Base-by-base conservation (phyloP, 2,888 invertebrate species). In the Drosophila dives region DNA sequence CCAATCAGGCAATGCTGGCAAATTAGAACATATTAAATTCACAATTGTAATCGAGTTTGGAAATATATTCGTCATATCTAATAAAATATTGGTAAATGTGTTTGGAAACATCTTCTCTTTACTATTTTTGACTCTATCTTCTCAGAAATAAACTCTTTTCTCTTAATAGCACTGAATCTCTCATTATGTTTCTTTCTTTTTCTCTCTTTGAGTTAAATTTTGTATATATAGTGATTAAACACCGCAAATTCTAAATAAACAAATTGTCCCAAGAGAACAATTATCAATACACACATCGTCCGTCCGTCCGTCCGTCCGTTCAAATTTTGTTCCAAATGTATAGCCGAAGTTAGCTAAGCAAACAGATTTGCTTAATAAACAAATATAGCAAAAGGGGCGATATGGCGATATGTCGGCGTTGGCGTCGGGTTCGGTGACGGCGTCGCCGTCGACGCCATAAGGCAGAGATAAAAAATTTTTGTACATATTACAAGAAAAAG, bases 351-450 rank as follows among this genome's bases (percentile, higher is more conserved):
- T 65, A 63, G 62, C 64, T 63, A 63, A 63, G 62, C 70, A 75
- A 75, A 78, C 72, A 75, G 58, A 77, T 72, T 68, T 63, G 65
- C 50, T 78, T 65, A 72, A 67, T 79, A 78, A 75, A 75, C 67
- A 78, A 79, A 79, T 65, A 67, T 29, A 17, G 53, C 20, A 48
- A 61, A 15, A 45, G 45, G 8, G 45, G 20, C 70, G 63, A 56
- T 72, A 68, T 65, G 60, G 50, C 72, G 69, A 10, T 61, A 45
- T 45, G 38, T 38, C 38, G 67, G 51, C 71, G 54, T 17, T 53
- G 64, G 34, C 38, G 59, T 64, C 68, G n/a, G n/a, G n/a, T n/a
- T n/a, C n/a, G 72, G 51, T 64, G 54, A 12, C 53, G 64, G 34
- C 48, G 59, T 64, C 68, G 72, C 40, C 56, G 64, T 15, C 63